A percentile compares a stretch with the other conserved stretches of the same genome.
Evolutionary conservation across 2,888 invertebrate species (phyloP).

Genomic region (Netelia virgata): DNA sequence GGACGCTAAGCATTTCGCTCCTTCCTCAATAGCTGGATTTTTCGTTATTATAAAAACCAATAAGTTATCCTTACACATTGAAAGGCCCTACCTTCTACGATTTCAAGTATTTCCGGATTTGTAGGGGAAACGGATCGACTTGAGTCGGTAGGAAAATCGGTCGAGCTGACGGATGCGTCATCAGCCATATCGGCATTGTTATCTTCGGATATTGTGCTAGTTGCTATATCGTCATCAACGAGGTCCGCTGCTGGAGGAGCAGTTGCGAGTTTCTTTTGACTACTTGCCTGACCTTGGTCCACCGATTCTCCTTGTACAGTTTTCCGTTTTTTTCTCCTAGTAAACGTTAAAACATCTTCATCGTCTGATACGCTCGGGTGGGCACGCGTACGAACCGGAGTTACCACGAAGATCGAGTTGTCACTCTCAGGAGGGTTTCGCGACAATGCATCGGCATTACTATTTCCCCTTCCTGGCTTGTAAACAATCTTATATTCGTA

Average conservation of each 20-base stretch:
- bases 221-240: too few species aligned
- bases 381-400: neutral
- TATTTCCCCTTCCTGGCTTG: conserved; percentile 74
- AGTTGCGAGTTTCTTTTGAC: neutral
- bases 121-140: too few species aligned
- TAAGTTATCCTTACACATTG: conserved; percentile 52
- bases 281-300: neutral
- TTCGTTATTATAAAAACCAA: conserved; percentile 45
- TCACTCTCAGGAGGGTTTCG: conserved; percentile 51
- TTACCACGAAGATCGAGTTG: conserved; percentile 7
- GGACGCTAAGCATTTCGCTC: conserved; percentile 26
- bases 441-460: conserved; percentile 76
- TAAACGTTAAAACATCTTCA: neutral
- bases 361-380: conserved; percentile 12
- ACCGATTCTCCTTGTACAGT: neutral
- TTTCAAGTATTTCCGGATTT: neutral
- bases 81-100: conserved; percentile 30
- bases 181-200: neutral
- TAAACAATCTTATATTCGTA: conserved; percentile 77
- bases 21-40: conserved; percentile 43
- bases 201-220: too few species aligned
- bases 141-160: neutral
- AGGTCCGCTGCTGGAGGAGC: too few species aligned
- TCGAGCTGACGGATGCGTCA: neutral
- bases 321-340: conserved; percentile 11